These are phyloP conservation scores for Sarcophilus harrisii DNA, from an alignment of 2,797 vertebrate species.

Conservation along the genomic window DNA sequence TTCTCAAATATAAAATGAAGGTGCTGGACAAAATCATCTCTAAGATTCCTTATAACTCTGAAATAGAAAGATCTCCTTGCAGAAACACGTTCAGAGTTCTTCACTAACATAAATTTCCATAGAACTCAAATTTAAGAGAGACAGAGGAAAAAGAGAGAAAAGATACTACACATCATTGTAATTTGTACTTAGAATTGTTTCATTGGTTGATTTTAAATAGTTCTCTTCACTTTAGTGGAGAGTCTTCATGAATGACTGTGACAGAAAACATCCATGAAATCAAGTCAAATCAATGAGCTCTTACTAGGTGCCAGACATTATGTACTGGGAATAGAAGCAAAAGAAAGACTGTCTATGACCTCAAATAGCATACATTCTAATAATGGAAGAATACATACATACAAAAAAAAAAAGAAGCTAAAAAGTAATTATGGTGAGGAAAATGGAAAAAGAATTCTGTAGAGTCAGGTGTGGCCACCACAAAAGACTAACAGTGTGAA, in stretches of 20 bases:
- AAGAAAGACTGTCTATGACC: background rate
- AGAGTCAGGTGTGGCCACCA: background rate
- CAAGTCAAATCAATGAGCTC: background rate
- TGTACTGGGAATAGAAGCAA: background rate
- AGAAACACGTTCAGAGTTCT: conserved; percentile 31
- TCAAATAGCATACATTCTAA: background rate
- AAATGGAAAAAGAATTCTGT: background rate
- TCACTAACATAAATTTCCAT: conserved; percentile 22
- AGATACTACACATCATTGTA: background rate
- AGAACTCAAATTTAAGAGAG: conserved; percentile 10
- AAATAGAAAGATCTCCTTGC: conserved; percentile 21
- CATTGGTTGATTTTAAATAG: background rate
- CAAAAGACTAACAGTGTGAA: background rate
- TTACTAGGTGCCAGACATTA: background rate
- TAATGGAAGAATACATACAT: background rate
- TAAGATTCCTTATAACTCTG: background rate
- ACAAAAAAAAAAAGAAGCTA: background rate
- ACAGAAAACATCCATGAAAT: background rate
- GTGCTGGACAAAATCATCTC: background rate
- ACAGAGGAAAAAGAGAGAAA: background rate
- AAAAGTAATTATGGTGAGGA: background rate
- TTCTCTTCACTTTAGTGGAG: background rate
- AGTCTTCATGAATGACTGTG: background rate
- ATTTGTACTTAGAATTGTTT: background rate
- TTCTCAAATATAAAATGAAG: background rate